Evolutionary conservation across 2,113 vertebrate species (phyloP).

Genomic region (Cyanocitta stelleri): DNA sequence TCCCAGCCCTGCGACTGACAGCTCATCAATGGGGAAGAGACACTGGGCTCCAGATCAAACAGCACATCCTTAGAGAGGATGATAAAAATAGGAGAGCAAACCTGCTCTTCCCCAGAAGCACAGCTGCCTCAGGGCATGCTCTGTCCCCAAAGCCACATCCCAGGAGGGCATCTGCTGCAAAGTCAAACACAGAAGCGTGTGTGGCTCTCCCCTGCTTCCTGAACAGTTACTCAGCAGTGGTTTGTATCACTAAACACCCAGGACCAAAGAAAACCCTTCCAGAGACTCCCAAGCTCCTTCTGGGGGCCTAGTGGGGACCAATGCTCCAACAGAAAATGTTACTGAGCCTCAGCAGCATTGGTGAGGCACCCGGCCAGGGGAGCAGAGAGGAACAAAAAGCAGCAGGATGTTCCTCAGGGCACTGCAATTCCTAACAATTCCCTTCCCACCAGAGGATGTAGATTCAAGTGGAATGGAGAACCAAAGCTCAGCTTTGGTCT

Average conservation of each 20-base stretch:
- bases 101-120: neutral
- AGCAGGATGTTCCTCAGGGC: neutral
- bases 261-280: neutral
- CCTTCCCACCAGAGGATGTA: neutral
- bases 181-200: neutral
- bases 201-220: neutral
- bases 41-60: neutral
- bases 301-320: neutral
- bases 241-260: neutral
- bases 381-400: neutral
- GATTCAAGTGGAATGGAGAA: neutral
- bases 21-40: neutral
- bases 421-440: neutral
- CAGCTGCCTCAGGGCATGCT: neutral
- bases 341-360: neutral
- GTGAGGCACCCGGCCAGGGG: neutral
- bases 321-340: neutral
- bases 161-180: neutral
- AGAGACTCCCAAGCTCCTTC: neutral
- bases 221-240: neutral
- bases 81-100: neutral
- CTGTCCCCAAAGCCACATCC: neutral
- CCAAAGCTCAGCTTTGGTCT: neutral
- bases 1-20: neutral
- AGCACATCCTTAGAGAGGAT: neutral